A percentile compares a stretch with the other conserved stretches of the same genome.
phyloP scores from a whole-genome alignment of 2,113 vertebrate species.

The pig (Sus scrofa) region DNA sequence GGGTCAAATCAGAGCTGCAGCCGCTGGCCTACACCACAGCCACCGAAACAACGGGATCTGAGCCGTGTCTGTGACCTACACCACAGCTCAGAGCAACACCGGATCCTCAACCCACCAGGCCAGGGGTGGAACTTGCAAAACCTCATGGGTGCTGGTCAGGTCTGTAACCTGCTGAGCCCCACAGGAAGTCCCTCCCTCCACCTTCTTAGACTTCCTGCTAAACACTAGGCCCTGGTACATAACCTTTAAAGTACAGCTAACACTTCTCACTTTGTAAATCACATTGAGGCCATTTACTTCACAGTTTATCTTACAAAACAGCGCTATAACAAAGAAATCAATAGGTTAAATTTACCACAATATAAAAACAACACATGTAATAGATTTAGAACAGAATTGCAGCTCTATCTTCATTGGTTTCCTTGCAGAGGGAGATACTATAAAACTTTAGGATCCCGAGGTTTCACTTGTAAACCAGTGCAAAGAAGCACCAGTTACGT shows the following conservation, averaged over 20 bases:
- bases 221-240: neutral
- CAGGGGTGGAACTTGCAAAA: too few species aligned
- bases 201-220: neutral
- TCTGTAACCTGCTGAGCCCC: too few species aligned
- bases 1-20: too few species aligned
- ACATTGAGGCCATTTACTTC: neutral
- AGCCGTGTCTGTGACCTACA: too few species aligned
- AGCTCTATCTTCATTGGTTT: neutral
- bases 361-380: neutral
- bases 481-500: neutral
- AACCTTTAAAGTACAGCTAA: neutral
- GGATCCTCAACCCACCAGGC: too few species aligned
- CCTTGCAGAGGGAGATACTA: neutral
- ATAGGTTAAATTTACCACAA: constrained; percentile 25
- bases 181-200: too few species aligned
- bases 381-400: neutral
- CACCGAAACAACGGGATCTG: too few species aligned
- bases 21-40: too few species aligned
- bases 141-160: too few species aligned
- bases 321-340: constrained; percentile 10
- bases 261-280: constrained; percentile 5
- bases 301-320: constrained; percentile 46
- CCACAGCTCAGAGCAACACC: too few species aligned
- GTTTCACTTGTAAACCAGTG: neutral
- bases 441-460: too few species aligned